A percentile compares a stretch with the other conserved stretches of the same genome.
Evolutionary conservation across 2,888 invertebrate species (phyloP).

Genomic region (Drosophila nr. medialis): DNA sequence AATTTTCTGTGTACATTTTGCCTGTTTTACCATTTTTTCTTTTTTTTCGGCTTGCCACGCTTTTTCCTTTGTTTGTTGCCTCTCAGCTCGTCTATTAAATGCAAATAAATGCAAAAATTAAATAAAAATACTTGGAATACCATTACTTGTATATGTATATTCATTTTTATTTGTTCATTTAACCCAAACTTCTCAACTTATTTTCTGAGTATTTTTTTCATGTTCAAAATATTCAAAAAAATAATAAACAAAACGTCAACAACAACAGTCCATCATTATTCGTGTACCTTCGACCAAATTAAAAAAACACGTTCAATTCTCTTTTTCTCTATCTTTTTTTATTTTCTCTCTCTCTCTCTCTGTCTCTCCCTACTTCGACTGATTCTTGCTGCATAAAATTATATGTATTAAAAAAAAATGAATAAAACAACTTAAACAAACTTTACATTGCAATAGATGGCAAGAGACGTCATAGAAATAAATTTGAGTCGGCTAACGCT

Average conservation of each 20-base stretch:
- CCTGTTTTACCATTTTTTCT: slow-evolving; percentile 40
- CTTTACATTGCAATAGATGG: slow-evolving; percentile 78
- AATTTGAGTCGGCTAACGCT: slow-evolving; percentile 87
- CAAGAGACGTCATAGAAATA: slow-evolving; percentile 84
- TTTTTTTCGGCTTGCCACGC: slow-evolving; percentile 18
- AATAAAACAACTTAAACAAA: slow-evolving; percentile 43
- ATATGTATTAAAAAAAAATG: slow-evolving; percentile 47
- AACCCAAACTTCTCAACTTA: slow-evolving; percentile 40
- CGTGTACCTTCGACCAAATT: slow-evolving; percentile 57
- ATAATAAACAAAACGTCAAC: slow-evolving; percentile 53
- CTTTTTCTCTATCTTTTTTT: slow-evolving; percentile 9
- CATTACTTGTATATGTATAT: slow-evolving; percentile 53
- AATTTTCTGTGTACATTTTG: slow-evolving; percentile 51
- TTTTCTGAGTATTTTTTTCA: slow-evolving; percentile 69
- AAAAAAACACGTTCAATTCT: slow-evolving; percentile 47
- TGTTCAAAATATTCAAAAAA: slow-evolving; percentile 53
- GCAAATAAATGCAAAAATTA: slow-evolving; percentile 69
- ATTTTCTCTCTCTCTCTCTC: slow-evolving; percentile 3
- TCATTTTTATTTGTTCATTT: slow-evolving; percentile 33
- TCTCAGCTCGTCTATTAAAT: slow-evolving; percentile 50
- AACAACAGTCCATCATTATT: slow-evolving; percentile 53
- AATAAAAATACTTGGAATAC: slow-evolving; percentile 70
- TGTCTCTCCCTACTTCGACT: slow-evolving; percentile 36
- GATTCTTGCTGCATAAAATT: slow-evolving; percentile 74
- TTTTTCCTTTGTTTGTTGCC: slow-evolving; percentile 28